Base-by-base conservation (phyloP, 2,113 vertebrate genomes). In the Lepisosteus oculatus region DNA sequence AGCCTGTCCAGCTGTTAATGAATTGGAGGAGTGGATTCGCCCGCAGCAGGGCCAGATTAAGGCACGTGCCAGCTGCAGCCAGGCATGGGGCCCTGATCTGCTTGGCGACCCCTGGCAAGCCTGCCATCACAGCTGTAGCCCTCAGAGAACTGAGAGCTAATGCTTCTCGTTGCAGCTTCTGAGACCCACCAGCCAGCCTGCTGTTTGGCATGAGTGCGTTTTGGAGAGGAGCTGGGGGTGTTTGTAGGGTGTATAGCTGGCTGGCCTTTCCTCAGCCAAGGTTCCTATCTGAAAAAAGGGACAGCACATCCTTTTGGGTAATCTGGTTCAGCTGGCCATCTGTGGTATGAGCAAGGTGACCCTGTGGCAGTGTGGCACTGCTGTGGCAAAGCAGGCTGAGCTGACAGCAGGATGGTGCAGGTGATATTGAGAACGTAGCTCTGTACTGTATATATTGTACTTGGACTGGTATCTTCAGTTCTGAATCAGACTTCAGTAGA, bases 71-170 rank as follows among this genome's bases (percentile, higher is more conserved):
- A 85, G 77, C 77, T 81, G 82, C 71, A 82, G 72, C 73, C 67
- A 64, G 71, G 54, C 6, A 6, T 4, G 4, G n/a, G n/a, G 2
- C 57, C 77, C 75, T 69, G 57, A 15, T 59, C 57, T 78, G 77
- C 84, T 84, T 84, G 84, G 84, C 84, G 82, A 86, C 84, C 84
- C 73, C 76, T 81, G 78, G 77, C 76, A 81, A 84, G 83, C 75
- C 84, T 81, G 82, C 77, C 81, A 76, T 69, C 81, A 81, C 84
- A 84, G 83, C 80, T 83, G 82, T 79, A 81, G 78, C 77, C 78
- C 77, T 73, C 74, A 77, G 65, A 72, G 66, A 66, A 80, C 65
- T 77, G 67, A 78, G 72, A 76, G 77, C 72, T 72, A 69, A 47
- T 54, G 77, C 67, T 61, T 70, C 78, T 70, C 71, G 55, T 68